A percentile compares a stretch with the other conserved stretches of the same genome.
Conservation (phyloP, 2,113 vertebrate genomes). For the Candoia aspera region DNA sequence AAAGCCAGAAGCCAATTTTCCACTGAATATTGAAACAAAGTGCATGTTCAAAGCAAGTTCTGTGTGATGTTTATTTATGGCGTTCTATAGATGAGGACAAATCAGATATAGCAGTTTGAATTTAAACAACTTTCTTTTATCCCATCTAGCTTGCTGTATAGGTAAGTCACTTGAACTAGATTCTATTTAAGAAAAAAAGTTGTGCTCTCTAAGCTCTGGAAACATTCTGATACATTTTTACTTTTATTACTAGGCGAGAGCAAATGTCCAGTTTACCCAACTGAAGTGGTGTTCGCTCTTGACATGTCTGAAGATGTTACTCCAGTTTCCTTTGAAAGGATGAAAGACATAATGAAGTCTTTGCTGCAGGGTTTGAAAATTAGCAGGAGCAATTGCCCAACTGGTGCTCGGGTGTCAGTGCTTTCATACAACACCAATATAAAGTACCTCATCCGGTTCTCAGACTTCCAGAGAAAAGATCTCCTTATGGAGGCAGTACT, state of each 20-base stretch:
- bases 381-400: conserved; percentile 84
- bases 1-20: background rate
- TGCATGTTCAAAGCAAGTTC: background rate
- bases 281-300: conserved; percentile 85
- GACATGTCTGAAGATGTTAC: conserved; percentile 83
- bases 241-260: conserved; percentile 60
- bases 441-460: conserved; percentile 83
- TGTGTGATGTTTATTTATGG: background rate
- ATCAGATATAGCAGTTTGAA: conserved; percentile 5
- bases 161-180: background rate
- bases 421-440: conserved; percentile 75
- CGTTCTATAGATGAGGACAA: background rate
- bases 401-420: conserved; percentile 78
- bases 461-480: conserved; percentile 71
- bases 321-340: conserved; percentile 76
- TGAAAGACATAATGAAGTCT: conserved; percentile 73
- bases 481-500: conserved; percentile 74
- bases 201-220: background rate
- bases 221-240: background rate
- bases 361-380: conserved; percentile 78
- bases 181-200: background rate
- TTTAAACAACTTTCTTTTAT: conserved; percentile 47
- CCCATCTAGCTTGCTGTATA: conserved; percentile 63
- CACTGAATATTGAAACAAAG: background rate
- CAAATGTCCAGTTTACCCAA: conserved; percentile 80